Evolutionary conservation across 2,888 invertebrate species (phyloP).

Genomic region (Lobophora halterata): DNA sequence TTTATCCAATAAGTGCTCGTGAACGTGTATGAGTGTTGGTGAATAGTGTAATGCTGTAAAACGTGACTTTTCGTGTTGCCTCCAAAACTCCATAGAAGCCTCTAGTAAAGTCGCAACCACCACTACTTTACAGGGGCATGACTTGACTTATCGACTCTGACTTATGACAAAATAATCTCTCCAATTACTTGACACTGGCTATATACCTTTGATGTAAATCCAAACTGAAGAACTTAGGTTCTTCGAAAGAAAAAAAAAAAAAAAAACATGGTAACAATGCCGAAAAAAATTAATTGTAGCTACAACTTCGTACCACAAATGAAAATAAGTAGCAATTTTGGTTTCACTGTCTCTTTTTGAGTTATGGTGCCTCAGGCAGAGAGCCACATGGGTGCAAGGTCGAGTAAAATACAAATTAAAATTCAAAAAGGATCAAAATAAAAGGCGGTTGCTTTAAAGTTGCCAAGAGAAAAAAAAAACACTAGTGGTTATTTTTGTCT

Average conservation of each 20-base stretch:
- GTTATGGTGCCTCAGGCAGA: slow-evolving; percentile 44
- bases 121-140: too few species aligned
- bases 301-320: slow-evolving; percentile 46
- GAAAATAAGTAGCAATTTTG: slow-evolving; percentile 38
- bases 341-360: slow-evolving; percentile 42
- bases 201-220: too few species aligned
- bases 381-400: slow-evolving; percentile 63
- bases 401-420: slow-evolving; percentile 46
- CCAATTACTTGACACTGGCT: too few species aligned
- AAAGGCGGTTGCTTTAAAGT: slow-evolving; percentile 11
- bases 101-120: too few species aligned
- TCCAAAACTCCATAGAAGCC: too few species aligned
- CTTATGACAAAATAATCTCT: too few species aligned
- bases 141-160: too few species aligned
- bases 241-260: slow-evolving; percentile 3
- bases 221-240: too few species aligned
- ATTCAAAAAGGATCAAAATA: slow-evolving; percentile 47
- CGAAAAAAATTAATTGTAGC: slow-evolving; percentile 13
- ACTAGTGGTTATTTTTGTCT: slow-evolving; percentile 12
- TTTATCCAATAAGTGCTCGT: too few species aligned
- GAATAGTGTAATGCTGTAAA: too few species aligned
- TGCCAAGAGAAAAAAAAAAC: slow-evolving; percentile 9
- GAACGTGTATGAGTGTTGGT: too few species aligned
- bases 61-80: too few species aligned
- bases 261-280: slow-evolving; percentile 14